Evolutionary conservation across 64 coral and sea anemone species (phyloP), one percentile per base, ranked within the genome.

Genomic region (Anthopleura sola): DNA sequence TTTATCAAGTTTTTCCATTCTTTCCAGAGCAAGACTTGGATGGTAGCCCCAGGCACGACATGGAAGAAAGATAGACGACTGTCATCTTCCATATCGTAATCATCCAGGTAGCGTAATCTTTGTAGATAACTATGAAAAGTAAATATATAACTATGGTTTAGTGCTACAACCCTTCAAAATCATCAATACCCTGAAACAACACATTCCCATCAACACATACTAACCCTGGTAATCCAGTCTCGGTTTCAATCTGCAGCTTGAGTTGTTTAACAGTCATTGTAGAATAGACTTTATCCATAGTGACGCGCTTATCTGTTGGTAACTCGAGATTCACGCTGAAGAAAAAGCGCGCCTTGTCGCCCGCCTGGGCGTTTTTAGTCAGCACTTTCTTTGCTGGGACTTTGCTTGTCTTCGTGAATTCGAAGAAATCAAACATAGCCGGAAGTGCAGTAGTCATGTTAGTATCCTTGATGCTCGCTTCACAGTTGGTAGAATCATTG

Each of bases 61-160:
- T 97, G 86, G 21, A 86, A 92, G 78, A 85, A 93, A 0, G 90
- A 83, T 0, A 97, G 47, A 17, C 40, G 79, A 34, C 84, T 86
- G 39, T 69, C 75, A 28, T 97, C 84, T 23, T 89, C 85, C 90
- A 97, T 78, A 46, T 97, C 94, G 9, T 85, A 50, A 11, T 89
- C 87, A 53, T 97, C 94, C 33, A 97, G 53, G 74, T 97, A 97
- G 4, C 69, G 91, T 18, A 97, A 62, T 14, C 94, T 55, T 33
- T 92, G 94, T 37, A 97, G 4, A 15, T 97, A 83, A 17, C 94
- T 97, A 8, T 4, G 37, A 68, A 24, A 47, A 17, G 0, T 21
- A 81, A 0, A 78, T 53, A 12, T 8, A 44, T 1, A 44, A 6
- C 40, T n/a, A n/a, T n/a, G n/a, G n/a, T n/a, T n/a, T n/a, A n/a